Evolutionary conservation across 1,140 invertebrate species (phyloP).

Genomic region (Cheumatopsyche charites): DNA sequence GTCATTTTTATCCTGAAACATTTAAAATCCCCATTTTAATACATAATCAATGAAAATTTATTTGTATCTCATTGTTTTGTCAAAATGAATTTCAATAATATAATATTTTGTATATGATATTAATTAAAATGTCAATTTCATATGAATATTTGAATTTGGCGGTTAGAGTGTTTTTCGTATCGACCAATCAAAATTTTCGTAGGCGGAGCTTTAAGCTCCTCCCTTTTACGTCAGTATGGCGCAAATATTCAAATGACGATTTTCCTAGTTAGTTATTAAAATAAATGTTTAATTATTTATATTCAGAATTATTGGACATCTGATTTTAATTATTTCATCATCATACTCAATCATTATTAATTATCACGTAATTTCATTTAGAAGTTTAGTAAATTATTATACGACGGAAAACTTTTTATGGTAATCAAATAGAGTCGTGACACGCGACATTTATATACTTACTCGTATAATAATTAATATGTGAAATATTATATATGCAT

Average conservation of each 20-base stretch:
- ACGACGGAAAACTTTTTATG: not conserved
- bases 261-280: no score
- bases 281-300: no score
- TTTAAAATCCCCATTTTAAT: not conserved
- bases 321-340: not conserved
- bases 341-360: not conserved
- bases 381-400: not conserved
- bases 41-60: no score
- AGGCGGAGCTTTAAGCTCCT: conserved; percentile 11
- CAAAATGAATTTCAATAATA: no score
- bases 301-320: no score
- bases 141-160: no score
- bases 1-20: conserved; percentile 31
- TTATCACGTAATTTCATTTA: not conserved
- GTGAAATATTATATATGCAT: not conserved
- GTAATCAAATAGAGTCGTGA: not conserved
- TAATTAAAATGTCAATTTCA: no score
- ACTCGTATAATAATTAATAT: no score
- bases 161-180: not conserved
- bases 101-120: no score
- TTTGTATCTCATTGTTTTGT: no score
- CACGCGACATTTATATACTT: conserved; percentile 20
- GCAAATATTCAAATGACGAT: no score
- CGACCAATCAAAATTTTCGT: not conserved
- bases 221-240: not conserved